These are phyloP conservation scores for Micronycteris hirsuta DNA, from an alignment of 2,113 vertebrate genomes.

Conservation along the genomic window DNA sequence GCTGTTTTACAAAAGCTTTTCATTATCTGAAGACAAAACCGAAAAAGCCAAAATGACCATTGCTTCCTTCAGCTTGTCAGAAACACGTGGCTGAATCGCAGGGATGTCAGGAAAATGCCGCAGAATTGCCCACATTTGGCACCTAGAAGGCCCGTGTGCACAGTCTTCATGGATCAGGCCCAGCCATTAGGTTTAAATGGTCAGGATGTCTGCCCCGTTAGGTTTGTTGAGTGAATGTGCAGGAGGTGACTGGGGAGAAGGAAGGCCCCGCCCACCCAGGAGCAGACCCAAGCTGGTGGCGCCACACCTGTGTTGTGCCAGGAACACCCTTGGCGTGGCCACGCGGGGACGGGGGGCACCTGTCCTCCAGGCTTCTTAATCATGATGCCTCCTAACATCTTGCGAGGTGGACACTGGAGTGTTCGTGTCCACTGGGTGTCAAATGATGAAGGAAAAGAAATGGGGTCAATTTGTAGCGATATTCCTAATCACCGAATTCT, in stretches of 20 bases:
- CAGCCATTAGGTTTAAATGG: conserved; percentile 69
- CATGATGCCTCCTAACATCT: conserved; percentile 47
- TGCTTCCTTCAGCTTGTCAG: conserved; percentile 82
- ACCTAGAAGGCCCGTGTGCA: conserved; percentile 66
- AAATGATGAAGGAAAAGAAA: conserved; percentile 61
- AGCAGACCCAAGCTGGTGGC: conserved; percentile 53
- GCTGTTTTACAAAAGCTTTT: conserved; percentile 89
- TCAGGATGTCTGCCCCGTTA: conserved; percentile 56
- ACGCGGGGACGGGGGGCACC: not conserved
- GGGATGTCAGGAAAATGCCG: conserved; percentile 63
- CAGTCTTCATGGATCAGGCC: conserved; percentile 66
- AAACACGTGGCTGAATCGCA: conserved; percentile 73
- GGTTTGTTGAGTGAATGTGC: conserved; percentile 46
- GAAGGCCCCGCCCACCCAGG: not conserved
- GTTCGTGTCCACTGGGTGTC: conserved; percentile 65
- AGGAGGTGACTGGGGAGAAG: conserved; percentile 46
- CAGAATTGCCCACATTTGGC: conserved; percentile 46
- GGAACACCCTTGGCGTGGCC: conserved; percentile 64
- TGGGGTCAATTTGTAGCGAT: conserved; percentile 62
- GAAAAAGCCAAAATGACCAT: conserved; percentile 82
- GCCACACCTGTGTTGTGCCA: conserved; percentile 62
- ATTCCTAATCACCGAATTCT: conserved; percentile 71
- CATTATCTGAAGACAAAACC: conserved; percentile 82
- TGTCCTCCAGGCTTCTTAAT: conserved; percentile 56
- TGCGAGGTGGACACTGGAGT: conserved; percentile 44